These are phyloP conservation scores for Drosophila vallismaia DNA, from an alignment of 2,888 invertebrate genomes.

Conservation along the genomic window DNA sequence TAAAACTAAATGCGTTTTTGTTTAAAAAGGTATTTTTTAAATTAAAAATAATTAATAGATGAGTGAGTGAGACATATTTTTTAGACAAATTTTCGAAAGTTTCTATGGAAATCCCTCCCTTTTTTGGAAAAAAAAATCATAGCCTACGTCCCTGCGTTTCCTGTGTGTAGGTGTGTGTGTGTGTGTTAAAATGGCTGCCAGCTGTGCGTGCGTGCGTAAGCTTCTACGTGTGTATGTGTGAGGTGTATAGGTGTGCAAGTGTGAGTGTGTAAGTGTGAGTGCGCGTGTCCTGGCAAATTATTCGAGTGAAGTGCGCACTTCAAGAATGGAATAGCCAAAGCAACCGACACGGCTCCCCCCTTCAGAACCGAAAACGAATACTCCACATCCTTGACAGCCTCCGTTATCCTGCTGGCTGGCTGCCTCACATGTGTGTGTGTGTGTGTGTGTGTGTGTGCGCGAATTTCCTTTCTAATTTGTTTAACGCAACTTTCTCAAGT, in stretches of 20 bases:
- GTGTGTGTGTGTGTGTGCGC: conserved; percentile 6
- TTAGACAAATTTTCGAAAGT: too few species aligned
- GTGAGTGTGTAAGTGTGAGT: conserved; percentile 37
- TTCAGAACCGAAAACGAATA: conserved; percentile 21
- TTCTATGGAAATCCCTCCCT: too few species aligned
- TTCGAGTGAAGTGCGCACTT: conserved; percentile 73
- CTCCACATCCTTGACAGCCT: conserved; percentile 39
- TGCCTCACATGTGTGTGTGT: conserved; percentile 14
- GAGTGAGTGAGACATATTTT: too few species aligned
- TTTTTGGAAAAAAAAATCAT: not conserved
- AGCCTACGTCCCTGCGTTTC: not conserved
- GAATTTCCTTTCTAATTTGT: conserved; percentile 60
- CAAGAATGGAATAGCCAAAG: conserved; percentile 67
- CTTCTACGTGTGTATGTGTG: not conserved
- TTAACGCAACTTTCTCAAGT: conserved; percentile 56
- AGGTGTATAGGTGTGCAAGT: not conserved
- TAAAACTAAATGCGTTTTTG: too few species aligned
- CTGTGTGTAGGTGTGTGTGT: conserved; percentile 24
- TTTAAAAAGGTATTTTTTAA: too few species aligned
- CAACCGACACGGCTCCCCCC: conserved; percentile 34
- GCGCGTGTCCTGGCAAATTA: conserved; percentile 67
- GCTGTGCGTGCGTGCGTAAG: conserved; percentile 26
- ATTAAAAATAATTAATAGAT: too few species aligned
- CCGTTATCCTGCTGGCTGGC: conserved; percentile 25
- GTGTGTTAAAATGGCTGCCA: conserved; percentile 52